These are phyloP conservation scores for Phocoena phocoena DNA, from an alignment of 2,113 vertebrate genomes.

Conservation along the genomic window DNA sequence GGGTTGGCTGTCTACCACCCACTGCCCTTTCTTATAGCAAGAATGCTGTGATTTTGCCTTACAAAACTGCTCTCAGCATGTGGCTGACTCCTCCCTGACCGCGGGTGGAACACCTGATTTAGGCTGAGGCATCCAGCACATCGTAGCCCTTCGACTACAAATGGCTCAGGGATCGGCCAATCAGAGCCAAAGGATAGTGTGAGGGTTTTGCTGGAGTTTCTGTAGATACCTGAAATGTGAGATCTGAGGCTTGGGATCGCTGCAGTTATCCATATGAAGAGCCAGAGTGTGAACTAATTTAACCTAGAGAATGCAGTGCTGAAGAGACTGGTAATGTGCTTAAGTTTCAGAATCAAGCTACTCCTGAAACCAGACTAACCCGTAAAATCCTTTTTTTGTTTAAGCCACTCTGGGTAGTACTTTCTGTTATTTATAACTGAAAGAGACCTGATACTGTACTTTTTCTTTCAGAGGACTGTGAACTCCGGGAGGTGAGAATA, in stretches of 20 bases:
- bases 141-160: neutral
- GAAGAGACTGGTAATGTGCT: neutral
- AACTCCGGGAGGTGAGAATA: neutral
- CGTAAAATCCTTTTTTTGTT: neutral
- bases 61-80: neutral
- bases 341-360: neutral
- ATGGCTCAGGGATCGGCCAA: neutral
- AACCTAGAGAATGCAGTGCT: neutral
- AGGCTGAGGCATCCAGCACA: neutral
- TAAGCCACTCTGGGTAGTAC: slow-evolving; percentile 31
- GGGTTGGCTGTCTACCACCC: neutral
- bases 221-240: neutral
- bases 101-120: neutral
- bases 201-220: neutral
- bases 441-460: neutral
- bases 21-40: neutral
- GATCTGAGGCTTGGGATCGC: neutral
- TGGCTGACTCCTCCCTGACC: neutral
- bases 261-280: neutral
- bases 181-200: neutral
- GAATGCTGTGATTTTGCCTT: neutral
- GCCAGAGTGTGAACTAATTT: neutral
- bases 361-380: neutral
- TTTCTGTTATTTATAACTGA: neutral
- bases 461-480: neutral